Evolutionary conservation across 2,113 vertebrate species (phyloP).

Genomic region (Naja naja): DNA sequence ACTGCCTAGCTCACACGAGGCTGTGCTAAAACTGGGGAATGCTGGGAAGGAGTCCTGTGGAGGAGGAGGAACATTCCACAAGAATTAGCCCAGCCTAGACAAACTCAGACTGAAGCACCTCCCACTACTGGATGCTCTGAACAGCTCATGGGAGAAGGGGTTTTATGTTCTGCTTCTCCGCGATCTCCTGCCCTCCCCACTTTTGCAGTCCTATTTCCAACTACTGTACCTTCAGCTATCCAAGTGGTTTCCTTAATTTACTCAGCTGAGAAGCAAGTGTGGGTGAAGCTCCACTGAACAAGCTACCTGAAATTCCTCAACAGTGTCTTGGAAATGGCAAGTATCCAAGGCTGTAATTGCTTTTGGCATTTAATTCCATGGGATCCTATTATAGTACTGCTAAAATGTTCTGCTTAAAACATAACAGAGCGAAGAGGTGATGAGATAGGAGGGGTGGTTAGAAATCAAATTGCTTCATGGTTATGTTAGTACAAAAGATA

Average conservation of each 20-base stretch:
- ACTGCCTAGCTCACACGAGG: too few species aligned
- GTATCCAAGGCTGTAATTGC: not conserved
- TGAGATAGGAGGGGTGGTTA: not conserved
- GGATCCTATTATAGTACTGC: not conserved
- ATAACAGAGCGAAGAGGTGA: not conserved
- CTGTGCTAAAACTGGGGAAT: too few species aligned
- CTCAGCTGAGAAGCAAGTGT: not conserved
- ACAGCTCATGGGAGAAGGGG: too few species aligned
- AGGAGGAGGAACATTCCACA: too few species aligned
- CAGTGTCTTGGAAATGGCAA: not conserved
- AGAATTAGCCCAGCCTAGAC: too few species aligned
- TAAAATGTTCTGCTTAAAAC: not conserved
- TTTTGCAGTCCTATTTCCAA: not conserved
- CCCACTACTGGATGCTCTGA: too few species aligned
- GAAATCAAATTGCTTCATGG: not conserved
- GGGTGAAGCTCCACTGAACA: not conserved
- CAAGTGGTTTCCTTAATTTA: not conserved
- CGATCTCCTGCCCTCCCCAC: not conserved
- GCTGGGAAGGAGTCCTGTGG: too few species aligned
- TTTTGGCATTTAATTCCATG: not conserved
- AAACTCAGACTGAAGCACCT: too few species aligned
- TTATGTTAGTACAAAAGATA: not conserved
- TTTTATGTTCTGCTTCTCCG: not conserved
- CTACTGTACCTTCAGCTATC: not conserved
- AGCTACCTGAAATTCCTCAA: not conserved